Conservation (phyloP, 2,888 invertebrate genomes). For the Habrosyne pyritoides region DNA sequence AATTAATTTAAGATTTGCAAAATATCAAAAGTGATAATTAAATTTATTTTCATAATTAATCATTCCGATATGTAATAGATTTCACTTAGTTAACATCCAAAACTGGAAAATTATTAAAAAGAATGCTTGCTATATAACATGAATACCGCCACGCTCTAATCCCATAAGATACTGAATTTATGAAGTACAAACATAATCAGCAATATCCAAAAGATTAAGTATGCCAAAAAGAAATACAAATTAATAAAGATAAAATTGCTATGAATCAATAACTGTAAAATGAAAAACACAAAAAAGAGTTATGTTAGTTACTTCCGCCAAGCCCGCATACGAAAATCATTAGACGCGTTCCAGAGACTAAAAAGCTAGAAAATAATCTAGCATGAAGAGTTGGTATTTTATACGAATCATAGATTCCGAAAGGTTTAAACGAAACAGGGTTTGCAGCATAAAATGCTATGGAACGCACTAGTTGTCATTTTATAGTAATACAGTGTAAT, state of each 20-base stretch:
- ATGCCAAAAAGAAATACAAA: neutral
- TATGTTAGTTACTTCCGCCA: slow-evolving; percentile 30
- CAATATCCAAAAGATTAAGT: neutral
- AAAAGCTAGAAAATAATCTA: neutral
- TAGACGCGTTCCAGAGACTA: slow-evolving; percentile 33
- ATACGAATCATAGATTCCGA: neutral
- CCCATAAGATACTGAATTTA: neutral
- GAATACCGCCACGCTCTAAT: slow-evolving; percentile 47
- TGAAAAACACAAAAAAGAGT: slow-evolving; percentile 13
- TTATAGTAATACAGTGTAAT: no score
- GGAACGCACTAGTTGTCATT: neutral
- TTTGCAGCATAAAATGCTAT: neutral
- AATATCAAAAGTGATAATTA: neutral
- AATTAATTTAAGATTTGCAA: neutral
- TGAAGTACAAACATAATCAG: neutral
- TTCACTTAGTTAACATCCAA: slow-evolving; percentile 3
- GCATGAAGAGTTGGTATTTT: neutral
- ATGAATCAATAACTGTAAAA: neutral
- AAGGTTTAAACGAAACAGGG: neutral
- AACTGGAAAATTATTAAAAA: slow-evolving; percentile 23
- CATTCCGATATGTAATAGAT: neutral
- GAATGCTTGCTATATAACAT: slow-evolving; percentile 23
- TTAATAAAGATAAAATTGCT: neutral
- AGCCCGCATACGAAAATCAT: slow-evolving; percentile 32
- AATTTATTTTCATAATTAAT: neutral